Evolutionary conservation across 30 jellyfish, hydroid and myxozoan species (phyloP).

Genomic region (Hydractinia echinata): DNA sequence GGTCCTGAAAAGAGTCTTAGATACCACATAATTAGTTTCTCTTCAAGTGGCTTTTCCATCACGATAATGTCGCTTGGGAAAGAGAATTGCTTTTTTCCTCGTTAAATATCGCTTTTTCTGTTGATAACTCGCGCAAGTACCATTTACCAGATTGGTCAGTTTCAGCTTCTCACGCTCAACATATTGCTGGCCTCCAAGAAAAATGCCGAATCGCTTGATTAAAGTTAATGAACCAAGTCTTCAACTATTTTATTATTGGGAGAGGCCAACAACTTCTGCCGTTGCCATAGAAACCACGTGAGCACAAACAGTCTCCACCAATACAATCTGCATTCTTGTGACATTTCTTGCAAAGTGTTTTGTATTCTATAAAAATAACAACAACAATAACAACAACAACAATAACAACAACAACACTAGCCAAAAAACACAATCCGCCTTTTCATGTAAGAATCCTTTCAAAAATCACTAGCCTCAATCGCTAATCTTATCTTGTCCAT

Average conservation of each 20-base stretch:
- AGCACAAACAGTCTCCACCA: conserved; percentile 46
- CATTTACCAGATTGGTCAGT: no score
- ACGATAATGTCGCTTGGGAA: no score
- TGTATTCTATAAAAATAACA: background rate
- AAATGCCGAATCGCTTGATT: no score
- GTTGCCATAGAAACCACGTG: conserved; percentile 73
- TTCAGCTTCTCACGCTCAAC: no score
- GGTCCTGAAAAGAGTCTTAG: no score
- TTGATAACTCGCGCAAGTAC: no score
- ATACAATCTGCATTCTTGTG: conserved; percentile 61
- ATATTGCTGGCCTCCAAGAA: no score
- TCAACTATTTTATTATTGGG: background rate
- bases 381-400: background rate
- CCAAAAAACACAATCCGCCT: background rate
- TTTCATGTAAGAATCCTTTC: background rate
- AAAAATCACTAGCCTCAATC: conserved; percentile 9
- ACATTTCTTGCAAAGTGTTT: conserved; percentile 31
- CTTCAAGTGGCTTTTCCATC: no score
- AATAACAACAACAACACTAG: conserved; percentile 1
- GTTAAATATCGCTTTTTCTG: no score
- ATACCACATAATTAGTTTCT: no score
- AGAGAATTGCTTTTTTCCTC: no score
- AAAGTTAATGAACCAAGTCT: background rate
- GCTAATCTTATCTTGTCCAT: background rate
- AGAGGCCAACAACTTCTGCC: conserved; percentile 77